Evolutionary conservation across 2,797 vertebrate species (phyloP).

Genomic region (Tangara arthus): DNA sequence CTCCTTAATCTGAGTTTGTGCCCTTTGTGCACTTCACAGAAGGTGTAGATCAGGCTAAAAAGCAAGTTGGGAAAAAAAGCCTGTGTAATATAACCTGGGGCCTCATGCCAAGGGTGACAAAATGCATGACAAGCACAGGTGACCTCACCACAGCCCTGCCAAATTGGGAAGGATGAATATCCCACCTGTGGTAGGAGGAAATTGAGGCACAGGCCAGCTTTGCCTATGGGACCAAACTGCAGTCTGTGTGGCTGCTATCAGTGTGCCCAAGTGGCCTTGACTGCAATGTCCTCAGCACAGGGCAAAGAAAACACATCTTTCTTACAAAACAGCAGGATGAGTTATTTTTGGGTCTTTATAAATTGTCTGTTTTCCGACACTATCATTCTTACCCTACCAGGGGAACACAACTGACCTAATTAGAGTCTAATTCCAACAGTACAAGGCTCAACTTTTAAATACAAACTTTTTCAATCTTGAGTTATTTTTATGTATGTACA

Average conservation of each 20-base stretch:
- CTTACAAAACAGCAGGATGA: conserved; percentile 7
- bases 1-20: background rate
- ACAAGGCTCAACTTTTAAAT: background rate
- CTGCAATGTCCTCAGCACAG: background rate
- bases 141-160: background rate
- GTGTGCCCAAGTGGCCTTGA: background rate
- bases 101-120: background rate
- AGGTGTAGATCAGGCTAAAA: background rate
- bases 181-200: background rate
- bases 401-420: conserved; percentile 58
- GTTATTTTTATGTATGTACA: background rate
- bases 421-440: conserved; percentile 23
- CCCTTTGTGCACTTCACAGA: background rate
- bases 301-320: background rate
- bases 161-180: background rate
- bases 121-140: background rate
- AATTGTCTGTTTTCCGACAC: conserved; percentile 36
- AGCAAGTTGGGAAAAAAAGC: background rate
- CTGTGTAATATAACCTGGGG: background rate
- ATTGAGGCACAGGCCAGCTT: background rate
- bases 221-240: background rate
- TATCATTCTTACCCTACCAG: conserved; percentile 37
- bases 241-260: background rate
- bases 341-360: conserved; percentile 37
- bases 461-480: background rate